Evolutionary conservation across 2,113 vertebrate genomes (phyloP), one percentile per base, ranked within the genome.

Genomic region (Pogona vitticeps): DNA sequence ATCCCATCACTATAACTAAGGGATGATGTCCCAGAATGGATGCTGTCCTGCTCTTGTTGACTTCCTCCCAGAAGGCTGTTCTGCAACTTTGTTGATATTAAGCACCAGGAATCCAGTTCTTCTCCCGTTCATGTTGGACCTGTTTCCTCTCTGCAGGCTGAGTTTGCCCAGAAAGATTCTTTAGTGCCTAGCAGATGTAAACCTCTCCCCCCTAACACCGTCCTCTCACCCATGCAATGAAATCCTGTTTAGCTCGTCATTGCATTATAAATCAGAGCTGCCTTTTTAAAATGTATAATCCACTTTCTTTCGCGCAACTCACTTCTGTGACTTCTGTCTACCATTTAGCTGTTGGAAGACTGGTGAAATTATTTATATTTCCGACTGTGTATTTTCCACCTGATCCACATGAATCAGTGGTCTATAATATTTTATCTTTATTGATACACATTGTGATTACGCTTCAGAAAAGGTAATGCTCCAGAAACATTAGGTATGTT

Each of bases 401-500:
- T 87, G 68, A 86, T 72, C 72, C 84, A 91, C n/a, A 72, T 0
- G 0, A 68, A 86, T 76, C 83, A 31, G 9, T 82, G 73, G 75
- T 52, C 10, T 79, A 88, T 2, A 67, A 26, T 91, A 92, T 95
- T 96, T 96, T 94, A 93, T 94, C 89, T 94, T 93, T 96, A 96
- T 92, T 95, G 92, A 95, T 94, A 93, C 80, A 93, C 70, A 82
- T 81, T 94, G 58, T 95, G 92, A 94, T 95, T 95, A 93, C 85
- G 94, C 78, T 28, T 95, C 89, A 87, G 86, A 92, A 87, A 87
- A 95, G 88, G 88, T 92, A 96, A 95, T 96, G 93, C 89, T 94
- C 78, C 89, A 95, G 94, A 95, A 96, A 95, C 82, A 88, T 91
- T 92, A 94, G 65, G 71, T 89, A 93, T 92, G 84, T 93, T 96